These are phyloP conservation scores for Heteractis magnifica DNA, from an alignment of 92 coral and sea anemone genomes.

Conservation along the genomic window DNA sequence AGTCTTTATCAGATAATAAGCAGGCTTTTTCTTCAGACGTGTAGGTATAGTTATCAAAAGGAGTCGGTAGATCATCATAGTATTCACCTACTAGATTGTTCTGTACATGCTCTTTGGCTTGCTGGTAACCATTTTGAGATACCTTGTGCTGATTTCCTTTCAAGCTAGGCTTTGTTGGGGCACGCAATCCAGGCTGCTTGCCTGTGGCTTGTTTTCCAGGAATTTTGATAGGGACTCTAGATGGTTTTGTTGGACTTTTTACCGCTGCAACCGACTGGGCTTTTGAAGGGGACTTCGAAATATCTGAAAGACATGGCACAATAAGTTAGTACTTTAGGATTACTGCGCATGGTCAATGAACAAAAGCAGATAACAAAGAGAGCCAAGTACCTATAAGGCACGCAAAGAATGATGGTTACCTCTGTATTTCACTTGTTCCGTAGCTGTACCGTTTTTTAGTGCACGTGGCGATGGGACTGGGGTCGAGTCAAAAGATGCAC, in stretches of 20 bases:
- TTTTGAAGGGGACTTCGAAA: neutral
- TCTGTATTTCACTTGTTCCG: conserved; percentile 3
- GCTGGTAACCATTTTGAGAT: conserved; percentile 12
- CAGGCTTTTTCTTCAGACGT: conserved; percentile 36
- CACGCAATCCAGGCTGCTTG: neutral
- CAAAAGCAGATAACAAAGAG: too few relatives aligned
- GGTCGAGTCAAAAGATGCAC: conserved; percentile 55
- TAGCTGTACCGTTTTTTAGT: conserved; percentile 5
- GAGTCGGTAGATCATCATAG: conserved; percentile 29
- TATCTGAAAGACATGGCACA: neutral
- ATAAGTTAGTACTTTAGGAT: neutral
- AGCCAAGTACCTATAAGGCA: neutral
- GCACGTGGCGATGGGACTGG: neutral
- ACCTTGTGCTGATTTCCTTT: neutral
- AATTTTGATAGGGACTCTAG: conserved; percentile 10
- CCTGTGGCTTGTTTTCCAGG: neutral
- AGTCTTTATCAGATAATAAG: conserved; percentile 15
- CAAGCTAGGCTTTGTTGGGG: neutral
- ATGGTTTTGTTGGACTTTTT: conserved; percentile 15
- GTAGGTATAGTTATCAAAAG: conserved; percentile 33
- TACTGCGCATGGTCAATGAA: neutral
- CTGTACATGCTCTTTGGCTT: neutral
- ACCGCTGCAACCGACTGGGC: neutral
- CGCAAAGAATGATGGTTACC: conserved; percentile 3
- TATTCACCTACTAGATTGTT: neutral